Conservation (phyloP, 2,797 vertebrate genomes). For the Crypturellus tataupa region DNA sequence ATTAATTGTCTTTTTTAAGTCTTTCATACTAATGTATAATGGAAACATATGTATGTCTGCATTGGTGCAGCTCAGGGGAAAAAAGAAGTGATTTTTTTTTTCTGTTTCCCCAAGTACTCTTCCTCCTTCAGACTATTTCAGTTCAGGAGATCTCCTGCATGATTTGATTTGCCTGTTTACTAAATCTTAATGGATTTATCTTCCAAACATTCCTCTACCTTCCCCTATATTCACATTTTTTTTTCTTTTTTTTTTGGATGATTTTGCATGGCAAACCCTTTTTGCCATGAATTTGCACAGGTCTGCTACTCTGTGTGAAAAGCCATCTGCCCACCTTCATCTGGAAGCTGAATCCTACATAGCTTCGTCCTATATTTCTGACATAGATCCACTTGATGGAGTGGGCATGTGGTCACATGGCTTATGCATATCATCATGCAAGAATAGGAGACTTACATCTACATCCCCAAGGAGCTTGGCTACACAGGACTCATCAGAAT, state of each 20-base stretch:
- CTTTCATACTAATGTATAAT: not conserved
- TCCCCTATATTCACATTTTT: not conserved
- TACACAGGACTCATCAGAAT: not conserved
- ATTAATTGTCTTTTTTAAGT: not conserved
- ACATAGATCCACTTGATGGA: not conserved
- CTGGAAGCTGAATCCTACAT: not conserved
- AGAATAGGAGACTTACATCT: not conserved
- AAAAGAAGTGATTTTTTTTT: conserved; percentile 11
- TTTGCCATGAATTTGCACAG: not conserved
- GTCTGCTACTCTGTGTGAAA: not conserved
- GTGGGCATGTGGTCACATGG: too few relatives aligned
- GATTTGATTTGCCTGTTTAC: not conserved
- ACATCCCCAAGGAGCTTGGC: not conserved
- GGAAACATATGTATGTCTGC: not conserved
- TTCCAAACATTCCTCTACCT: not conserved
- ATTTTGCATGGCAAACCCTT: not conserved
- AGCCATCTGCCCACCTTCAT: not conserved
- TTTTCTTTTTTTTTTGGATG: not conserved
- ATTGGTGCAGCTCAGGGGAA: not conserved
- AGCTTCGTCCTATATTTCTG: not conserved
- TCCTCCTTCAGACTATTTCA: not conserved
- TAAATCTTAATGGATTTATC: not conserved
- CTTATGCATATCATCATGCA: not conserved
- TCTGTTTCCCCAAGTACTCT: not conserved
- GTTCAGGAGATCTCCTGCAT: not conserved